A percentile compares a stretch with the other conserved stretches of the same genome.
These are phyloP conservation scores for Smittia aterrima DNA, from an alignment of 2,888 invertebrate genomes.

Conservation along the genomic window DNA sequence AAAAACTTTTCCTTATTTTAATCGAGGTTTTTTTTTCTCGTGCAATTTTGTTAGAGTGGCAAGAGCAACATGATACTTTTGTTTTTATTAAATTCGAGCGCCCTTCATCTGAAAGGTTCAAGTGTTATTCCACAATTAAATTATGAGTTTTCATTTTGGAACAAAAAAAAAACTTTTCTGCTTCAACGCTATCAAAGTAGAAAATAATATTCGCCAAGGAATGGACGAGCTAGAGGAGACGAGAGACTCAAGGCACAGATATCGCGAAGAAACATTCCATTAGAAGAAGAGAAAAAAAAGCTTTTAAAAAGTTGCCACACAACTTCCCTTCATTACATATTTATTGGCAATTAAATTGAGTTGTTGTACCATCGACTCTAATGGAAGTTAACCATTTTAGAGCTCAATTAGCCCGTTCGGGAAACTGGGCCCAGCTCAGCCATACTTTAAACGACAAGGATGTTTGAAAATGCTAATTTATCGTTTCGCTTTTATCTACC, in stretches of 20 bases:
- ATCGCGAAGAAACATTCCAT: not conserved
- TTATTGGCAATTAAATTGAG: conserved; percentile 36
- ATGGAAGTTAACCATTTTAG: conserved; percentile 26
- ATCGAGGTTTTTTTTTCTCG: not conserved
- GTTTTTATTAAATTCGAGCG: no score
- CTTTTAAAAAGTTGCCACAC: conserved; percentile 34
- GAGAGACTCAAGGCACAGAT: no score
- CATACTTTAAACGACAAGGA: not conserved
- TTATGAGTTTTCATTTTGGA: not conserved
- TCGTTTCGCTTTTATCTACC: conserved; percentile 5
- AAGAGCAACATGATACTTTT: not conserved
- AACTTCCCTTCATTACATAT: conserved; percentile 28
- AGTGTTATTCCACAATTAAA: not conserved
- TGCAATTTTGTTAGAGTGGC: not conserved
- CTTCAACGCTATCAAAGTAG: not conserved
- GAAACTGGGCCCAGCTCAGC: not conserved
- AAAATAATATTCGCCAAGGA: no score
- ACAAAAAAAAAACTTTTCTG: not conserved
- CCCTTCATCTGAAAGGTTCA: not conserved
- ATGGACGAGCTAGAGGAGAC: no score
- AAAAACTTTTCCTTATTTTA: conserved; percentile 2
- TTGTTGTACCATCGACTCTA: conserved; percentile 16
- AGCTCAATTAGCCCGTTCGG: not conserved
- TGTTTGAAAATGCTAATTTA: conserved; percentile 9
- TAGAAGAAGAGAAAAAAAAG: conserved; percentile 28